phyloP scores from a whole-genome alignment of 2,113 vertebrate genomes.

The Aegotheles bennettii region DNA sequence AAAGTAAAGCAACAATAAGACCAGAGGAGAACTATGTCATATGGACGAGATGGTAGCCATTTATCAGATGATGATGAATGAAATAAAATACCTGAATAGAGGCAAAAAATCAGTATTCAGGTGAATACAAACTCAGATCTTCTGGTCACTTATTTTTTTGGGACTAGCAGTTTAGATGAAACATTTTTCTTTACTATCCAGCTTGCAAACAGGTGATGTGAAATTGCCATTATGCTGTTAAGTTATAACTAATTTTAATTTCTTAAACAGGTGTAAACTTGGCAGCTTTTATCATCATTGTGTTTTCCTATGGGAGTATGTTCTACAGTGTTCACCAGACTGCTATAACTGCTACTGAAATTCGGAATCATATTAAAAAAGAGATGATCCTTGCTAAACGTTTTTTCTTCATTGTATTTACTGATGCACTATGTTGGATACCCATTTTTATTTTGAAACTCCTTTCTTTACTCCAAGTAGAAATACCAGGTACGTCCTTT shows the following conservation, averaged over 20 bases:
- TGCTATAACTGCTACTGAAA: slow-evolving; percentile 85
- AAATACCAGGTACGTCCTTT: slow-evolving; percentile 88
- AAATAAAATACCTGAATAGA: not conserved
- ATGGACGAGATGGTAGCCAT: not conserved
- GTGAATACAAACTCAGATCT: not conserved
- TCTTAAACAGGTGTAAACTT: slow-evolving; percentile 87
- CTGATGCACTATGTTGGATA: slow-evolving; percentile 95
- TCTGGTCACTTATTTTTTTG: not conserved
- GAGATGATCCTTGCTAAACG: slow-evolving; percentile 93
- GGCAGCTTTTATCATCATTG: slow-evolving; percentile 92
- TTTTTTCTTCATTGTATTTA: slow-evolving; percentile 98
- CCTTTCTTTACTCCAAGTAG: slow-evolving; percentile 90
- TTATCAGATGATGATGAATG: not conserved
- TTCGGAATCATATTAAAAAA: slow-evolving; percentile 91
- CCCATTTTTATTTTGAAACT: slow-evolving; percentile 97
- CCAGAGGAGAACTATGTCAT: not conserved
- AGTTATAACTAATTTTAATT: not conserved
- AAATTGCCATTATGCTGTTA: not conserved
- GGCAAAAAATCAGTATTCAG: not conserved
- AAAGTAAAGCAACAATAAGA: not conserved
- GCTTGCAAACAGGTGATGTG: not conserved
- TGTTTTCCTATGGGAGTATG: slow-evolving; percentile 95
- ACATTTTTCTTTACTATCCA: not conserved
- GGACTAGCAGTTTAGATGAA: not conserved
- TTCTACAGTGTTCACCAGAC: slow-evolving; percentile 95